Base-by-base conservation (phyloP, 2,797 vertebrate genomes). In the Odontamblyopus lacepedii region DNA sequence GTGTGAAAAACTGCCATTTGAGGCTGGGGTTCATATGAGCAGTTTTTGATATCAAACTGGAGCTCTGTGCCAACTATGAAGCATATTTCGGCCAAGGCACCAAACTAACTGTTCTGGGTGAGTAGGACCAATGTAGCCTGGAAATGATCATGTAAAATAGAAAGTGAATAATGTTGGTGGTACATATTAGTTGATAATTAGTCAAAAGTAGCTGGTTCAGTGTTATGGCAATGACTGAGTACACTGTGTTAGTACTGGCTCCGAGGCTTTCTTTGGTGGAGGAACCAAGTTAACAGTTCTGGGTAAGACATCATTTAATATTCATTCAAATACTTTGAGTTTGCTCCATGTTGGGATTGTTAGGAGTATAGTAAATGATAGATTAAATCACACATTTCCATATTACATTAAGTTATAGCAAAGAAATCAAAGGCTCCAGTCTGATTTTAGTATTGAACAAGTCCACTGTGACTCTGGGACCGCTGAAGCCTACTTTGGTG, bases 261-360 rank as follows among this genome's bases (percentile, higher is more conserved):
- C 4, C 1, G 76, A 79, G 23, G 75, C 84, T 83, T 56, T 13
- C 70, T 79, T 93, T 70, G 89, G 92, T 48, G 35, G 69, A 16
- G 94, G 92, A 76, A 94, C 93, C 66, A 87, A 74, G 63, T 84
- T 94, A 69, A 92, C 90, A 0, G 92, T 94, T 79, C 12, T 90
- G 63, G 93, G 93, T 95, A 83, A 92, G 92, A 71, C 11, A 15
- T 16, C 7, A 26, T 44, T 70, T 51, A 27, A 63, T 41, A 56
- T 16, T 60, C 26, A 60, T 29, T 60, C 3, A 12, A 26, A 15
- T 60, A 27, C 15, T n/a, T n/a, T 56, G 19, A 56, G 55, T 23
- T 9, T 56, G 50, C 4, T 51, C 50, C 19, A 4, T 18, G 18
- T 56, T 56, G 19, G 55, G 55, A 9, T 12, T 26, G 23, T 26